Percentiles rank a stretch among this genome's conserved stretches.
These are phyloP conservation scores for Drosophila nr. medialis DNA, from an alignment of 2,888 invertebrate genomes.

Conservation along the genomic window DNA sequence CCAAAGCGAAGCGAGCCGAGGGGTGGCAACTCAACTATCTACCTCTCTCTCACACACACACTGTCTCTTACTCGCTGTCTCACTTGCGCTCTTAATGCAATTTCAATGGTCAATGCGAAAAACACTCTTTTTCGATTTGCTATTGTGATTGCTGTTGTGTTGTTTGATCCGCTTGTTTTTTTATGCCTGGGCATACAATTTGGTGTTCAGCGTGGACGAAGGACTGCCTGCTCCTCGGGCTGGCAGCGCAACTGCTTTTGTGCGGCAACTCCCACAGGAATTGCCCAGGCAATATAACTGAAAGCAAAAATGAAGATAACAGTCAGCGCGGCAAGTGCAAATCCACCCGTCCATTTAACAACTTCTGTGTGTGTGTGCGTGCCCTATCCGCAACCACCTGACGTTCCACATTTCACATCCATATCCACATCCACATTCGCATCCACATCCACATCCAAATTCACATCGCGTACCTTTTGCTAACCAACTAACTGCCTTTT, in stretches of 20 bases:
- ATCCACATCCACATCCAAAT: conserved; percentile 16
- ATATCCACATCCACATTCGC: conserved; percentile 13
- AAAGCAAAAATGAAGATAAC: conserved; percentile 83
- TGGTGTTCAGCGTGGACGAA: conserved; percentile 54
- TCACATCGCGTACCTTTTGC: conserved; percentile 56
- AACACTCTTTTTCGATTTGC: conserved; percentile 83
- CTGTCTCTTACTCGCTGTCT: not conserved
- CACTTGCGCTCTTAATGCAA: conserved; percentile 72
- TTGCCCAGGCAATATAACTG: conserved; percentile 82
- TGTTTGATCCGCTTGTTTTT: conserved; percentile 79
- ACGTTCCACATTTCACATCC: conserved; percentile 31
- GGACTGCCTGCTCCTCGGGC: conserved; percentile 1
- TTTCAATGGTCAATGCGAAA: conserved; percentile 79
- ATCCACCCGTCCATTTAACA: conserved; percentile 84
- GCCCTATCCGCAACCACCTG: conserved; percentile 43
- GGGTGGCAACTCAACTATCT: conserved; percentile 31
- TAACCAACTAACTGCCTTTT: conserved; percentile 79
- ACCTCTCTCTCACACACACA: not conserved
- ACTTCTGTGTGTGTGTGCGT: conserved; percentile 53
- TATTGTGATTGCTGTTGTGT: conserved; percentile 36
- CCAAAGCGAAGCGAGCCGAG: not conserved
- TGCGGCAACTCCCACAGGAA: conserved; percentile 77
- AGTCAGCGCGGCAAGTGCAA: conserved; percentile 83
- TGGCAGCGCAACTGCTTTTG: conserved; percentile 20
- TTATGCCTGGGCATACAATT: conserved; percentile 66